Evolutionary conservation across 2,797 vertebrate species (phyloP).

Genomic region (Brachymystax lenok): DNA sequence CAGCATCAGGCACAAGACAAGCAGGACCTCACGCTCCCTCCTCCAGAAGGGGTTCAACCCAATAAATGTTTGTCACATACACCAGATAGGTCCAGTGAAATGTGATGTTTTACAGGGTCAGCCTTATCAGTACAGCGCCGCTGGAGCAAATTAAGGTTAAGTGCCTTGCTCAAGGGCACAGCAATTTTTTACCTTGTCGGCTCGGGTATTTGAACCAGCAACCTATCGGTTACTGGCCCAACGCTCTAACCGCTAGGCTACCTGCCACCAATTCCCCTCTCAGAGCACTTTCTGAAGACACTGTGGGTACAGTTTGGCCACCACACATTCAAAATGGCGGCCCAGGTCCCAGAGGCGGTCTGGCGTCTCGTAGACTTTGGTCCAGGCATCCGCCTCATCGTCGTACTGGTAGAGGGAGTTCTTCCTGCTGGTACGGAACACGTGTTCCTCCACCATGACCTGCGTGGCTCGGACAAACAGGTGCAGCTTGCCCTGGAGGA

Average conservation of each 20-base stretch:
- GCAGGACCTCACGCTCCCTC: slow-evolving; percentile 51
- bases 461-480: slow-evolving; percentile 97
- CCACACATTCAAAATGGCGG: slow-evolving; percentile 98
- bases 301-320: slow-evolving; percentile 98
- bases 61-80: neutral
- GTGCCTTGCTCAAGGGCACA: too few species aligned
- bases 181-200: too few species aligned
- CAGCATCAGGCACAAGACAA: slow-evolving; percentile 78
- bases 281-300: slow-evolving; percentile 99
- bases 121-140: too few species aligned
- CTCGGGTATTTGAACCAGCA: too few species aligned
- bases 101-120: too few species aligned
- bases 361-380: slow-evolving; percentile 95
- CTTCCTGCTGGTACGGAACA: slow-evolving; percentile 99
- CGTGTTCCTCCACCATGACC: slow-evolving; percentile 96
- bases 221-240: too few species aligned
- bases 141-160: too few species aligned
- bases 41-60: slow-evolving; percentile 35
- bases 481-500: slow-evolving; percentile 90
- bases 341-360: slow-evolving; percentile 98
- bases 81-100: too few species aligned
- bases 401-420: slow-evolving; percentile 97
- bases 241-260: too few species aligned
- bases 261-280: slow-evolving; percentile 36
- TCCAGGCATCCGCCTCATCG: slow-evolving; percentile 88